Conservation (phyloP, 2,797 vertebrate species). For the Serranus cabrilla region DNA sequence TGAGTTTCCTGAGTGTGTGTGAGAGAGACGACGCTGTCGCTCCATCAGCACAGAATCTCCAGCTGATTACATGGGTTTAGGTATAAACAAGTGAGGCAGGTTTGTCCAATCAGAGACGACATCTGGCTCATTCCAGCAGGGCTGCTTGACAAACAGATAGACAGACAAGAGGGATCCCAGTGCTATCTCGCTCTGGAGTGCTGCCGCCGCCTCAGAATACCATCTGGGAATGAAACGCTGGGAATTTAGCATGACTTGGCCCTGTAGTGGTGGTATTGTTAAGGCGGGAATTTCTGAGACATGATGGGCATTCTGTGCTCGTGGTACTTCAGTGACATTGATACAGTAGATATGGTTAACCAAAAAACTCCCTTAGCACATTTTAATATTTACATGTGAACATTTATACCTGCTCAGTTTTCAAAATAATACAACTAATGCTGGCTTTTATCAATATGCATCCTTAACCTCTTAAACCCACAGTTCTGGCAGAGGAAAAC, state of each 20-base stretch:
- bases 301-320: background rate
- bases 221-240: constrained; percentile 35
- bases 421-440: background rate
- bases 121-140: constrained; percentile 72
- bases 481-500: no score
- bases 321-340: no score
- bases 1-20: constrained; percentile 57
- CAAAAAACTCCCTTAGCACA: no score
- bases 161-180: constrained; percentile 36
- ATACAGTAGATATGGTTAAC: no score
- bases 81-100: constrained; percentile 71
- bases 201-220: constrained; percentile 4
- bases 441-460: background rate
- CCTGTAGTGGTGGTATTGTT: no score
- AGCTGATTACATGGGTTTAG: constrained; percentile 70
- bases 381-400: no score
- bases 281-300: background rate
- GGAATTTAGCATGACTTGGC: constrained; percentile 12
- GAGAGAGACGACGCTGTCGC: constrained; percentile 52
- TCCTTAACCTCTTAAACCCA: background rate
- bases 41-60: constrained; percentile 65
- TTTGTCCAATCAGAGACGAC: constrained; percentile 75
- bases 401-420: no score
- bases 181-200: constrained; percentile 28
- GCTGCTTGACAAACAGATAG: constrained; percentile 43